These are phyloP conservation scores for Drosophila phalerata DNA, from an alignment of 2,888 invertebrate species.

Conservation along the genomic window DNA sequence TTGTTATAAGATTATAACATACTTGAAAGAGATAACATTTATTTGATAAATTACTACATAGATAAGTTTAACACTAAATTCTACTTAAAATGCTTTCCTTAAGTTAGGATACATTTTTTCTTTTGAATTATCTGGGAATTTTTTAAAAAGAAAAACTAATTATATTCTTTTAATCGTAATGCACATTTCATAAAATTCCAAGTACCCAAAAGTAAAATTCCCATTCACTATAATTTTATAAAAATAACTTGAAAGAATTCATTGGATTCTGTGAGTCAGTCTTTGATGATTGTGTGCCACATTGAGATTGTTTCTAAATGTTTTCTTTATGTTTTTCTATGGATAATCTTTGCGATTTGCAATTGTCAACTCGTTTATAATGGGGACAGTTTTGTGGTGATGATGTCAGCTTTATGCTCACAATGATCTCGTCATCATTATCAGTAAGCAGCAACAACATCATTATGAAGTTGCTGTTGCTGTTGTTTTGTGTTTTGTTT, in stretches of 20 bases:
- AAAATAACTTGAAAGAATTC: conserved; percentile 14
- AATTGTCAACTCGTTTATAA: conserved; percentile 56
- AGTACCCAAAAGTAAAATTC: conserved; percentile 6
- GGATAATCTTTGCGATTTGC: conserved; percentile 23
- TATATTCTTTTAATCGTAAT: not conserved
- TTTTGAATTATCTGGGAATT: not conserved
- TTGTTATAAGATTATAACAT: no score
- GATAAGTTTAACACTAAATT: no score
- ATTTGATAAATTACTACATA: no score
- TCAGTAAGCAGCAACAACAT: conserved; percentile 42
- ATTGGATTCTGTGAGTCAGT: conserved; percentile 36
- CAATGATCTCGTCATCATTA: conserved; percentile 42
- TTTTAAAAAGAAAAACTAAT: not conserved
- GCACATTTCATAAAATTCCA: conserved; percentile 10
- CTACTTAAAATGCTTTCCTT: no score
- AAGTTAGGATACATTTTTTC: not conserved
- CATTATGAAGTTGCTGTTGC: conserved; percentile 42
- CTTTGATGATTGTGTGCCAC: conserved; percentile 15
- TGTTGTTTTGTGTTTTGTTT: conserved; percentile 8
- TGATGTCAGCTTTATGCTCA: conserved; percentile 66
- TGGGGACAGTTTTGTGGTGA: conserved; percentile 43
- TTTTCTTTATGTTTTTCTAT: conserved; percentile 19
- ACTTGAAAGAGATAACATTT: no score
- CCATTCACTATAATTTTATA: not conserved
- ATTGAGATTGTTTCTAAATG: conserved; percentile 16